Percentiles rank a stretch among this genome's conserved stretches.
These are phyloP conservation scores for Aurelia sp. DNA, from an alignment of 30 jellyfish, hydroid and myxozoan species.

Conservation along the genomic window DNA sequence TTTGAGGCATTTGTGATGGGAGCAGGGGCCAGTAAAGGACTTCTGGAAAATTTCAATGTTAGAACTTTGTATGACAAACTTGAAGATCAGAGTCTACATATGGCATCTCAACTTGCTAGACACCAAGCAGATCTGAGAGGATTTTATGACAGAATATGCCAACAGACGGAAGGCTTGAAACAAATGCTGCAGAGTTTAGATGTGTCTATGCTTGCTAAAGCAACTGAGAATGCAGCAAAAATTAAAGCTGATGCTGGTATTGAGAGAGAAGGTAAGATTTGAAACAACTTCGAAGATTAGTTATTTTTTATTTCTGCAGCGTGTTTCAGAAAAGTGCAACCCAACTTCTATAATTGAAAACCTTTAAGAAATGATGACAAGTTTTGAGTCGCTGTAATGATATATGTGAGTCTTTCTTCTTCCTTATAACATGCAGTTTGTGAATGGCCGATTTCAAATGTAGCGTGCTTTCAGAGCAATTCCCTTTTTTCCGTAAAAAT, in stretches of 20 bases:
- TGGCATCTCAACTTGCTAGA: slow-evolving; percentile 96
- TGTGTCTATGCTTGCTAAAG: slow-evolving; percentile 84
- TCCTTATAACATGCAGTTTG: no score
- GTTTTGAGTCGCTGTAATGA: no score
- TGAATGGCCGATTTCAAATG: no score
- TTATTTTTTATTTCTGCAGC: no score
- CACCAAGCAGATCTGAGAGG: slow-evolving; percentile 98
- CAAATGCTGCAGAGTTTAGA: slow-evolving; percentile 89
- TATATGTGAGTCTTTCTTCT: no score
- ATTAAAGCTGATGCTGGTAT: slow-evolving; percentile 74
- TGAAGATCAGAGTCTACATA: slow-evolving; percentile 95
- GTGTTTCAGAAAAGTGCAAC: no score
- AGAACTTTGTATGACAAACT: slow-evolving; percentile 96
- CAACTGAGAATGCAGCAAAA: slow-evolving; percentile 89
- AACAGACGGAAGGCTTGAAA: slow-evolving; percentile 97
- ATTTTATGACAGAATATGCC: slow-evolving; percentile 93
- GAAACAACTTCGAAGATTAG: no score
- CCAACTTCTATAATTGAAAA: no score
- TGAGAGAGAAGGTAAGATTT: slow-evolving; percentile 56
- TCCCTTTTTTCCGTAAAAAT: no score
- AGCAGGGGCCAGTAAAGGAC: slow-evolving; percentile 63
- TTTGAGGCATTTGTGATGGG: slow-evolving; percentile 55
- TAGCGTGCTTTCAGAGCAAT: no score
- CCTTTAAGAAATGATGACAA: no score
- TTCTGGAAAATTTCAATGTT: slow-evolving; percentile 94